Percentiles rank a stretch among this genome's conserved stretches.
These are phyloP conservation scores for Apolygus lucorum DNA, from an alignment of 1,140 invertebrate genomes.

Conservation along the genomic window DNA sequence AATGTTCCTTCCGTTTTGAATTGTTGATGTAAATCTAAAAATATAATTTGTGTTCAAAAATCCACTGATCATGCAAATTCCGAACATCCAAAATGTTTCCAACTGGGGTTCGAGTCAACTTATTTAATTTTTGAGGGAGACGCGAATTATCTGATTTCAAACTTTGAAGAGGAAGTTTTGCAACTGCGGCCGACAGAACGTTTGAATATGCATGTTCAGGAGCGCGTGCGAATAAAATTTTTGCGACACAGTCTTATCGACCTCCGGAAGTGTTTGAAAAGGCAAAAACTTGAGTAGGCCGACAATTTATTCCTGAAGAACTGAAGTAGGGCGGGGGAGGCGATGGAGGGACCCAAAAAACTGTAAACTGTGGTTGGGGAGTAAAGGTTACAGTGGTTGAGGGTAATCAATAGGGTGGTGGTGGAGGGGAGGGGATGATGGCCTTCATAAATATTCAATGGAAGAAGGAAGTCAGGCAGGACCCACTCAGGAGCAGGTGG, in stretches of 20 bases:
- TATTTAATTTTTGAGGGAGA: neutral
- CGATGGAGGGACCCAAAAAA: neutral
- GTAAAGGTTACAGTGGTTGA: neutral
- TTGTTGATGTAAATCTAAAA: neutral
- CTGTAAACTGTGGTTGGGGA: neutral
- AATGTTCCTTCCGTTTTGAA: neutral
- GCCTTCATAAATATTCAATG: constrained; percentile 11
- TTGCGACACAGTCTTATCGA: constrained; percentile 10
- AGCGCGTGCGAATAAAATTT: neutral
- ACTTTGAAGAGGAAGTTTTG: neutral
- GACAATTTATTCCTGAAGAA: constrained; percentile 7
- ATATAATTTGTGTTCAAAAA: too few species aligned
- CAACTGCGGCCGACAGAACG: neutral
- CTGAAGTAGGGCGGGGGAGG: neutral
- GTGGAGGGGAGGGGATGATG: neutral
- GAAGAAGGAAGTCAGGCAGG: neutral
- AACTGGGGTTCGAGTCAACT: neutral
- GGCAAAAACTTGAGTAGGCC: neutral
- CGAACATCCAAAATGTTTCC: neutral
- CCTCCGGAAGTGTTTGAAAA: constrained; percentile 5
- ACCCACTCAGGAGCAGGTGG: neutral
- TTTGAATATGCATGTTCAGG: constrained; percentile 2
- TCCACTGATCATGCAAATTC: neutral
- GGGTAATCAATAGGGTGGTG: neutral
- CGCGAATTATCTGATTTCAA: constrained; percentile 3